Conservation (phyloP, 1,140 invertebrate species). For the Stenopsyche tienmushanensis region DNA sequence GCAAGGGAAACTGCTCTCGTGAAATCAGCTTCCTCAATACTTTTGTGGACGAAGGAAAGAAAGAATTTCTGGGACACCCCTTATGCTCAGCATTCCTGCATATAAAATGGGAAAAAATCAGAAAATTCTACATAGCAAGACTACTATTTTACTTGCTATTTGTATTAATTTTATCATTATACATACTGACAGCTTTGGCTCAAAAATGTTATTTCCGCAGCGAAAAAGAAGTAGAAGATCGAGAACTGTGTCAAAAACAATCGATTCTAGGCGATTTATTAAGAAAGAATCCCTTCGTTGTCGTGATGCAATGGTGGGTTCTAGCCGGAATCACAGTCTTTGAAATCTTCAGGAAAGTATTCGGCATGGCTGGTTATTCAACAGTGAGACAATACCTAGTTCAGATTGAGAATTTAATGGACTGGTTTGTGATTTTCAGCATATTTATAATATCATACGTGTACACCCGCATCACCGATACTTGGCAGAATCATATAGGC, state of each 20-base stretch:
- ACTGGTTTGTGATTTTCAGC: slow-evolving; percentile 80
- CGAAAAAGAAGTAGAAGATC: slow-evolving; percentile 67
- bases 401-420: slow-evolving; percentile 79
- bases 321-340: slow-evolving; percentile 70
- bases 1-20: slow-evolving; percentile 72
- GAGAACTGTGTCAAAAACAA: slow-evolving; percentile 71
- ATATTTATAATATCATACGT: slow-evolving; percentile 79
- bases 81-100: slow-evolving; percentile 80
- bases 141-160: slow-evolving; percentile 78
- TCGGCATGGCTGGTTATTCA: slow-evolving; percentile 73
- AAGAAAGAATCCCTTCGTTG: slow-evolving; percentile 67
- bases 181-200: slow-evolving; percentile 73
- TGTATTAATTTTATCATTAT: slow-evolving; percentile 73
- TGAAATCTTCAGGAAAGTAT: slow-evolving; percentile 74
- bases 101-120: slow-evolving; percentile 87
- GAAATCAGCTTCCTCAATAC: slow-evolving; percentile 80
- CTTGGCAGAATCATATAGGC: slow-evolving; percentile 80
- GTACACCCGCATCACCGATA: slow-evolving; percentile 71
- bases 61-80: slow-evolving; percentile 78
- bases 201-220: slow-evolving; percentile 78
- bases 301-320: slow-evolving; percentile 77
- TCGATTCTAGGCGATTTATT: slow-evolving; percentile 71
- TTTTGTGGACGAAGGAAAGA: slow-evolving; percentile 80
- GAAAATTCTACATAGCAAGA: slow-evolving; percentile 81
- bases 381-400: slow-evolving; percentile 75